These are phyloP conservation scores for Aleiodes leptofemur DNA, from an alignment of 2,888 invertebrate genomes.

Conservation along the genomic window DNA sequence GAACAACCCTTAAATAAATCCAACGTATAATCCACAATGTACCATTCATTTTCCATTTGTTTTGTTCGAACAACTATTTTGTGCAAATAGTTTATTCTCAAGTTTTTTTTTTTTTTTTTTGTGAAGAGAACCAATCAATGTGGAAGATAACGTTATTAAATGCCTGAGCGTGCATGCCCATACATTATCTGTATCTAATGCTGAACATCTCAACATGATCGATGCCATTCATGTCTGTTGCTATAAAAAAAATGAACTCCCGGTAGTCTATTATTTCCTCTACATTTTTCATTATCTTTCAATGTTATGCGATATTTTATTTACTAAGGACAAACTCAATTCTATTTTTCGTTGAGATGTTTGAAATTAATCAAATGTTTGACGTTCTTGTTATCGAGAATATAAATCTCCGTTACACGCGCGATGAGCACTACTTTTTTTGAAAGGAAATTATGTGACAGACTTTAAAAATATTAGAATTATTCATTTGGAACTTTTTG, in stretches of 20 bases:
- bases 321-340: too few relatives aligned
- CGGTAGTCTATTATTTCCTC: background rate
- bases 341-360: too few relatives aligned
- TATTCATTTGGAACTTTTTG: too few relatives aligned
- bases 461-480: too few relatives aligned
- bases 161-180: constrained; percentile 33
- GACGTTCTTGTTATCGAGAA: too few relatives aligned
- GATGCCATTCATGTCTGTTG: background rate
- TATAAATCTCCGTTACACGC: too few relatives aligned
- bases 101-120: too few relatives aligned
- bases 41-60: background rate
- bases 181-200: constrained; percentile 5
- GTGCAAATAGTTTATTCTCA: too few relatives aligned
- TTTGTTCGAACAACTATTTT: background rate
- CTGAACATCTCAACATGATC: constrained; percentile 5
- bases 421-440: too few relatives aligned
- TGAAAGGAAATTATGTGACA: too few relatives aligned
- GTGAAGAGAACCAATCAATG: background rate
- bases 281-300: too few relatives aligned
- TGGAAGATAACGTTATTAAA: constrained; percentile 1
- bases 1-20: constrained; percentile 30
- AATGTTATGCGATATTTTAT: background rate
- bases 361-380: too few relatives aligned
- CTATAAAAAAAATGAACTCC: background rate
- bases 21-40: constrained; percentile 3